Evolutionary conservation across 2,113 vertebrate species (phyloP).

Genomic region (Campylomormyrus numenius): DNA sequence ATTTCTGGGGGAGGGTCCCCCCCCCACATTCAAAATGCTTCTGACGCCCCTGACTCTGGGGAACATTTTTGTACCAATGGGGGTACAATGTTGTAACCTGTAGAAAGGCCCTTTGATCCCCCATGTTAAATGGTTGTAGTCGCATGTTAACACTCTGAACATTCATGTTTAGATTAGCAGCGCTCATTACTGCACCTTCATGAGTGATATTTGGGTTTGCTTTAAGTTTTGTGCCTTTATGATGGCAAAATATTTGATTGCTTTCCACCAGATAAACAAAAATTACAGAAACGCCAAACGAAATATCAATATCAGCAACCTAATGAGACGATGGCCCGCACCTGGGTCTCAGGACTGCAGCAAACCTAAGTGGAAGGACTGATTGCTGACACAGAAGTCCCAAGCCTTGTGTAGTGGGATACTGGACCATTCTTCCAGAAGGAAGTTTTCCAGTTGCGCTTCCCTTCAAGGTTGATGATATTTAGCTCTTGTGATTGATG

Average conservation of each 20-base stretch:
- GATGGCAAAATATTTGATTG: neutral
- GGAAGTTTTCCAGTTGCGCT: neutral
- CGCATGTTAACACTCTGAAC: neutral
- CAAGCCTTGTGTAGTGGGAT: neutral
- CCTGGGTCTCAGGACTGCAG: neutral
- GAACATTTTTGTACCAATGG: neutral
- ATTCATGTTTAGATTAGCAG: neutral
- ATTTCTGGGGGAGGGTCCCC: too few species aligned
- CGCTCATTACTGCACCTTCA: neutral
- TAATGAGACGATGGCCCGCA: neutral
- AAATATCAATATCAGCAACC: neutral
- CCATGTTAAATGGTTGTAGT: neutral
- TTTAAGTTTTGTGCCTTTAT: neutral
- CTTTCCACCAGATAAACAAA: neutral
- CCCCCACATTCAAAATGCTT: too few species aligned
- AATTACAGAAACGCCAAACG: neutral
- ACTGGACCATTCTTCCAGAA: neutral
- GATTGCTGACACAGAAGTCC: neutral
- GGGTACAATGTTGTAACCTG: neutral
- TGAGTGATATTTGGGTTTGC: neutral
- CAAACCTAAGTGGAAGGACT: neutral
- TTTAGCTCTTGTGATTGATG: neutral
- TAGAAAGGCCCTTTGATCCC: neutral
- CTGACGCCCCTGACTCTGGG: neutral
- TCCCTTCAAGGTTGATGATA: neutral